These are phyloP conservation scores for Clostera curtula DNA, from an alignment of 2,888 invertebrate species.

Conservation along the genomic window DNA sequence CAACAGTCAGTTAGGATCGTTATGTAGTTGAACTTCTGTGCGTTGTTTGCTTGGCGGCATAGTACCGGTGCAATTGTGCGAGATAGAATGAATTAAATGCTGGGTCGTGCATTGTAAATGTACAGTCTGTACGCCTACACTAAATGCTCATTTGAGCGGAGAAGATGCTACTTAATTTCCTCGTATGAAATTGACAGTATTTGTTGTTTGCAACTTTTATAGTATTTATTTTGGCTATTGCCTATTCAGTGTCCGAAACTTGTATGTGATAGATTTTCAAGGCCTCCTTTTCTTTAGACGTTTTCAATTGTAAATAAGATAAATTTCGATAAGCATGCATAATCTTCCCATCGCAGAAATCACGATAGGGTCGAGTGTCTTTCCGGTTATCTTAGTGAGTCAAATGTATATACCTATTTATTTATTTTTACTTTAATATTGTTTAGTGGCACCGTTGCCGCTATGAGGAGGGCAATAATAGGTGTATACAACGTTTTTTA, in stretches of 20 bases:
- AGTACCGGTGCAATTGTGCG: slow-evolving; percentile 50
- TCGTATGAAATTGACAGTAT: slow-evolving; percentile 47
- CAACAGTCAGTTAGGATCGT: too few species aligned
- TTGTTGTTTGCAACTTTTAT: slow-evolving; percentile 36
- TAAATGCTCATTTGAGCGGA: slow-evolving; percentile 69
- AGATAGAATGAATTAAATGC: slow-evolving; percentile 62
- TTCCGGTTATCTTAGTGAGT: slow-evolving; percentile 33
- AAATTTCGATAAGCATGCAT: slow-evolving; percentile 47
- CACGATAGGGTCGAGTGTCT: slow-evolving; percentile 43
- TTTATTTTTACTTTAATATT: slow-evolving; percentile 41
- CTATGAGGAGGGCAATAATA: slow-evolving; percentile 66
- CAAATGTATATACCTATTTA: slow-evolving; percentile 40
- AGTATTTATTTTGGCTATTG: slow-evolving; percentile 62
- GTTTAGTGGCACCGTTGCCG: slow-evolving; percentile 30
- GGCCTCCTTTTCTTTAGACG: slow-evolving; percentile 55
- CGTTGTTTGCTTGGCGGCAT: too few species aligned
- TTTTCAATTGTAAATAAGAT: slow-evolving; percentile 69
- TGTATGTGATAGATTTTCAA: slow-evolving; percentile 65
- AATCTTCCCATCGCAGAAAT: slow-evolving; percentile 45
- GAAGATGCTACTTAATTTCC: slow-evolving; percentile 54
- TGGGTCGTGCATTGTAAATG: slow-evolving; percentile 58
- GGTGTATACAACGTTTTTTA: slow-evolving; percentile 51
- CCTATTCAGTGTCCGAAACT: slow-evolving; percentile 55
- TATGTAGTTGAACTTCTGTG: too few species aligned
- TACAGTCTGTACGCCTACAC: slow-evolving; percentile 57